Percentiles rank a stretch among this genome's conserved stretches.
phyloP scores from a whole-genome alignment of 2,797 vertebrate species.

The Poeciliopsis paucimaculata region DNA sequence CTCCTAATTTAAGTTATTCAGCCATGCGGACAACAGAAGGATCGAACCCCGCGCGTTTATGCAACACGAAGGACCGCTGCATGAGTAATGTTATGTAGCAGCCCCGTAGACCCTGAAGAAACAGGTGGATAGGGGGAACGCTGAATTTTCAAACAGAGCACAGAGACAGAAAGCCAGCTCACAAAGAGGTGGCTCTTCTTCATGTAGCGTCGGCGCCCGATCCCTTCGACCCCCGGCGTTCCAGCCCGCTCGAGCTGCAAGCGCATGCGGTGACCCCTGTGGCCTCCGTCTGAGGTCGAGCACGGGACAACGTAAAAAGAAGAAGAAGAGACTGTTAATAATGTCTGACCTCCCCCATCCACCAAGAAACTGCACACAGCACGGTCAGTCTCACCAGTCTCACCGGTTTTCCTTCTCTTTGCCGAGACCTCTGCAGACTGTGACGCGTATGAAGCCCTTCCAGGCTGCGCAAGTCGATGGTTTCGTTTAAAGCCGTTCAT shows the following conservation, averaged over 20 bases:
- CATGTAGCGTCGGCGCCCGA: constrained; percentile 71
- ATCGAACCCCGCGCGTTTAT: constrained; percentile 57
- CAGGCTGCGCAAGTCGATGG: constrained; percentile 54
- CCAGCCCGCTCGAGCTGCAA: constrained; percentile 36
- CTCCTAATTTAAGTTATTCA: constrained; percentile 79
- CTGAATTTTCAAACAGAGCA: constrained; percentile 58
- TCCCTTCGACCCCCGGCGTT: constrained; percentile 24
- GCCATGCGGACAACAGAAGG: constrained; percentile 57
- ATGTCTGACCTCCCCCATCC: constrained; percentile 33
- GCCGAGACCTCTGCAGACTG: constrained; percentile 63
- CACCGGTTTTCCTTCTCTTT: constrained; percentile 61
- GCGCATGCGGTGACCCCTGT: constrained; percentile 54
- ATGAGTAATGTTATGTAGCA: constrained; percentile 63
- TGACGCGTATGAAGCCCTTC: constrained; percentile 70
- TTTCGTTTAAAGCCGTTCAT: constrained; percentile 75
- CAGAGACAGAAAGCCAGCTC: constrained; percentile 53
- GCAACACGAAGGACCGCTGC: constrained; percentile 66
- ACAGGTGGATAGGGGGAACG: constrained; percentile 44
- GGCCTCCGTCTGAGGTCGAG: constrained; percentile 36
- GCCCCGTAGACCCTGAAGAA: constrained; percentile 55
- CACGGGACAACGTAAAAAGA: constrained; percentile 21
- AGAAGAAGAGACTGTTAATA: constrained; percentile 60
- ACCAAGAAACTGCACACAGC: constrained; percentile 45
- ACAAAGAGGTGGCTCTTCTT: constrained; percentile 52
- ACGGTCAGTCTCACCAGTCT: constrained; percentile 57